Base-by-base conservation (phyloP, 2,797 vertebrate species). In the Alauda arvensis region DNA sequence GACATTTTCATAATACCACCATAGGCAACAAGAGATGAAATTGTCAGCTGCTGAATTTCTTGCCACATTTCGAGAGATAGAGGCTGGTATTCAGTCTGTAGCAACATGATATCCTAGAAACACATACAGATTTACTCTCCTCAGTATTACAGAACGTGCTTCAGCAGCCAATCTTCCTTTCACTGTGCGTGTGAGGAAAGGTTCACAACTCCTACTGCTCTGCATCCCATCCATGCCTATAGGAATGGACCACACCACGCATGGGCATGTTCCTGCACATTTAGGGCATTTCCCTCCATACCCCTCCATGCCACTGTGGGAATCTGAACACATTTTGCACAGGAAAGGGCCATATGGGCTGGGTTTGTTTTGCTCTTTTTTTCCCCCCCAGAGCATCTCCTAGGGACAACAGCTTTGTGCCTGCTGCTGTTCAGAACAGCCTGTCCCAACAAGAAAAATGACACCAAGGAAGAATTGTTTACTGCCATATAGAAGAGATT, bases 341-440 rank as follows among this genome's bases (percentile, higher is more conserved):
- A 67, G 33, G 37, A 92, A 78, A 13, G 25, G 23, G 84, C 24
- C 89, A 94, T 87, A 88, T 81, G 84, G 79, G 26, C 31, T 10
- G 25, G 13, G 26, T 83, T 69, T 85, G 48, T 70, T 83, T 83
- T 90, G 67, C 57, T 69, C 28, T 9, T 65, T 67, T 81, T 78
- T 42, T 2, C 18, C 34, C 29, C 8, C 40, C 74, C 31, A 70
- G 53, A 83, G 69, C 63, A 85, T 70, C 31, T 91, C 75, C 67
- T 57, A 69, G 39, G 25, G 69, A 88, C 60, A 90, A 60, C 67
- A 84, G 74, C 52, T 87, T 87, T 90, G 53, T 70, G 53, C 56
- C 72, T 39, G 29, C 53, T 86, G 79, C 46, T 91, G 67, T 51
- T 90, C 34, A 67, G 87, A 90, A 81, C 79, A 90, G 60, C 45